phyloP scores from a whole-genome alignment of 2,888 invertebrate species.

The Scaptomyza reducta region DNA sequence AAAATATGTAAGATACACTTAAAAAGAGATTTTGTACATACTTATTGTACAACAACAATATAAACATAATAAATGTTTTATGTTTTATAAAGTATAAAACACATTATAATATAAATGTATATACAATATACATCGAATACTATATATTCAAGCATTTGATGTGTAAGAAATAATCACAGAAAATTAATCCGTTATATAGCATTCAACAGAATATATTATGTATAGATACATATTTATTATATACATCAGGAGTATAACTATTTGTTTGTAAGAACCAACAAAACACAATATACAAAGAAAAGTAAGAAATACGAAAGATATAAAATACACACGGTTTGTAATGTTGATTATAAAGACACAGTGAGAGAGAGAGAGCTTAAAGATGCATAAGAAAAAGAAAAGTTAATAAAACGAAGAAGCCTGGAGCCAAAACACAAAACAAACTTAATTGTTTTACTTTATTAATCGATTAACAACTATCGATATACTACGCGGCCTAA shows the following conservation, averaged over 20 bases:
- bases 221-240: slow-evolving; percentile 5
- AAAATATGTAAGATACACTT: slow-evolving; percentile 25
- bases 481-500: no score
- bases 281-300: slow-evolving; percentile 1
- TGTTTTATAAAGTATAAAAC: slow-evolving; percentile 14
- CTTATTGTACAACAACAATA: not conserved
- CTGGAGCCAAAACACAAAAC: slow-evolving; percentile 27
- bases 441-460: slow-evolving; percentile 6
- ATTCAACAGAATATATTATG: slow-evolving; percentile 26
- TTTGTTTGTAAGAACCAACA: not conserved
- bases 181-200: no score
- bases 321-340: slow-evolving; percentile 21
- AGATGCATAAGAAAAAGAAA: not conserved
- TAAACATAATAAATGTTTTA: slow-evolving; percentile 5
- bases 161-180: no score
- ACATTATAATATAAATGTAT: slow-evolving; percentile 7
- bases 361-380: not conserved
- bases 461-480: not conserved
- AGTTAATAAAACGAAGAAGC: slow-evolving; percentile 31
- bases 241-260: slow-evolving; percentile 20
- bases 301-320: not conserved
- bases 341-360: slow-evolving; percentile 1
- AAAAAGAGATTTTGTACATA: slow-evolving; percentile 25
- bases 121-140: slow-evolving; percentile 23
- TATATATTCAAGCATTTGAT: no score